Base-by-base conservation (phyloP, 1,140 invertebrate genomes). In the Magallana gigas region DNA sequence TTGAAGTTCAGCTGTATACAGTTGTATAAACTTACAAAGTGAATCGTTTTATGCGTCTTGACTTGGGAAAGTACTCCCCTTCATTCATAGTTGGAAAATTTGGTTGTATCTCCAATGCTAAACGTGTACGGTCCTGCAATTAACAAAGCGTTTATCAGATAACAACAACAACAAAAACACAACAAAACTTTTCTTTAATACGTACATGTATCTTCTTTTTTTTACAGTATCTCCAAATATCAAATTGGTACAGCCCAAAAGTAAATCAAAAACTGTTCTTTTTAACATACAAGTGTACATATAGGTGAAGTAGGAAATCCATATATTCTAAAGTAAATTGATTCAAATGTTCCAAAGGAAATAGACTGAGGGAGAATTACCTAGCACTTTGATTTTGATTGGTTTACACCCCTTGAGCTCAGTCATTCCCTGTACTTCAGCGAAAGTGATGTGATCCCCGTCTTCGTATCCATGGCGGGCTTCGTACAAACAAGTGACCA, bases 61-160 rank as follows among this genome's bases (percentile, higher is more conserved):
- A 99, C 98, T 96, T 99, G 98, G 2, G 97, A 97, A 1, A 97
- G 98, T 84, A 98, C 97, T 36, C 99, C 99, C 23, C 98, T 98
- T 76, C 97, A 95, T 7, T 93, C 89, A 92, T 97, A 96, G 68
- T 95, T 93, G 11, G 93, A 92, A 88, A 95, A 95, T 59, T 94
- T 95, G 3, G 96, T 96, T n/a, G 98, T 99, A 93, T 99, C 98
- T 1, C 98, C 98, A 93, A 99, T 99, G 92, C 97, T 98, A 94
- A 99, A 99, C 48, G 98, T 99, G 92, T 99, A 99, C 0, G 98
- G 98, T n/a, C 98, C 98, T 90, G 98, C 86, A 91, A 82, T 18
- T 12, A 58, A 5, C 12, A 7, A 64, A 3, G 18, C 18, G 1
- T 3, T 16, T 3, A 16, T 14, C 1, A 36, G 1, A 36, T 36